Evolutionary conservation across 2,797 vertebrate genomes (phyloP).

Genomic region (Microhierax caerulescens): DNA sequence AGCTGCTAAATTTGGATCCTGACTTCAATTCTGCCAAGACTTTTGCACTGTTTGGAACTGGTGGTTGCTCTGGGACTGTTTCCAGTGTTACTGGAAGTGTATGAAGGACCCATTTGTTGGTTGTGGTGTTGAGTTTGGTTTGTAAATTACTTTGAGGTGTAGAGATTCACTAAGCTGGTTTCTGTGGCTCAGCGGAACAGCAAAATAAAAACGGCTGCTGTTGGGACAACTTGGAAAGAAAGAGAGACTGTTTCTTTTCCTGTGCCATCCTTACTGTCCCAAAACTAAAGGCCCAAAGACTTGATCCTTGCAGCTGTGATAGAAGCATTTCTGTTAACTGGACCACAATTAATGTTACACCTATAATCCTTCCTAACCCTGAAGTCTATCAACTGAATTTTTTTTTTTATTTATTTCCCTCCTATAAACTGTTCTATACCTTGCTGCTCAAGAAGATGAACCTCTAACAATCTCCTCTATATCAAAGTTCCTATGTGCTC

Average conservation of each 20-base stretch:
- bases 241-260: background rate
- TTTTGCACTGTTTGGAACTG: slow-evolving; percentile 1
- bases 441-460: background rate
- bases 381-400: background rate
- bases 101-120: slow-evolving; percentile 21
- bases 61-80: background rate
- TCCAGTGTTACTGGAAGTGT: slow-evolving; percentile 22
- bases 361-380: background rate
- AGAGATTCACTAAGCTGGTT: slow-evolving; percentile 11
- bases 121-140: slow-evolving; percentile 22
- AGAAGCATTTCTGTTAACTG: background rate
- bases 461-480: background rate
- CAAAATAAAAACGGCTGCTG: background rate
- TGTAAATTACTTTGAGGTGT: background rate
- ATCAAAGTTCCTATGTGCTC: background rate
- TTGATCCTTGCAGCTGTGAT: background rate
- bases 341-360: background rate
- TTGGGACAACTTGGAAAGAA: background rate
- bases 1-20: slow-evolving; percentile 33
- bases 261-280: background rate
- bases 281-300: background rate
- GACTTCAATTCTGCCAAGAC: background rate
- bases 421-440: background rate
- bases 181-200: background rate
- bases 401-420: background rate